Conservation (phyloP, 2,113 vertebrate species). For the Danionella cerebrum region DNA sequence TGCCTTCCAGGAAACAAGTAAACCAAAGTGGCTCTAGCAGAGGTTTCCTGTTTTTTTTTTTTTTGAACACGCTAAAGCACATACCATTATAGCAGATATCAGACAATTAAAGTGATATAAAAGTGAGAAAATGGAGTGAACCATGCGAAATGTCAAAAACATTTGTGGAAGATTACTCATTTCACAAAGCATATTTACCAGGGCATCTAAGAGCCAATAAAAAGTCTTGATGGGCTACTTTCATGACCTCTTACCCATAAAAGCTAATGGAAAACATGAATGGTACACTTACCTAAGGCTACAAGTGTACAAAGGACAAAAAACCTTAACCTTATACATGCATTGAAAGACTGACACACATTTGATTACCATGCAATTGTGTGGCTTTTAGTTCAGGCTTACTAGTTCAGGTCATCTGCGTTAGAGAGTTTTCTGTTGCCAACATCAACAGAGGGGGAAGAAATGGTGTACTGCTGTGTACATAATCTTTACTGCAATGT, state of each 20-base stretch:
- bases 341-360: neutral
- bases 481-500: neutral
- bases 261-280: slow-evolving; percentile 10
- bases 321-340: neutral
- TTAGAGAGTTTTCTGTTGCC: neutral
- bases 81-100: no score
- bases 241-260: neutral
- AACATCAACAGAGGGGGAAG: neutral
- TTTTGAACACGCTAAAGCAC: no score
- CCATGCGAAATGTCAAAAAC: neutral
- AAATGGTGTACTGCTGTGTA: no score
- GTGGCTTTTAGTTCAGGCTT: neutral
- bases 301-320: neutral
- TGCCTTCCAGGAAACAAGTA: no score
- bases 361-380: neutral
- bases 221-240: neutral
- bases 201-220: neutral
- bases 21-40: no score
- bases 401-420: neutral
- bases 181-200: neutral
- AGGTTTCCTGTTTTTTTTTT: no score
- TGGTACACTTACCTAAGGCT: neutral
- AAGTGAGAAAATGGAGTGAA: no score
- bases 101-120: no score
- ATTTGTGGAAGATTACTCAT: neutral